These are phyloP conservation scores for Pristiophorus japonicus DNA, from an alignment of 2,113 vertebrate species.

Conservation along the genomic window DNA sequence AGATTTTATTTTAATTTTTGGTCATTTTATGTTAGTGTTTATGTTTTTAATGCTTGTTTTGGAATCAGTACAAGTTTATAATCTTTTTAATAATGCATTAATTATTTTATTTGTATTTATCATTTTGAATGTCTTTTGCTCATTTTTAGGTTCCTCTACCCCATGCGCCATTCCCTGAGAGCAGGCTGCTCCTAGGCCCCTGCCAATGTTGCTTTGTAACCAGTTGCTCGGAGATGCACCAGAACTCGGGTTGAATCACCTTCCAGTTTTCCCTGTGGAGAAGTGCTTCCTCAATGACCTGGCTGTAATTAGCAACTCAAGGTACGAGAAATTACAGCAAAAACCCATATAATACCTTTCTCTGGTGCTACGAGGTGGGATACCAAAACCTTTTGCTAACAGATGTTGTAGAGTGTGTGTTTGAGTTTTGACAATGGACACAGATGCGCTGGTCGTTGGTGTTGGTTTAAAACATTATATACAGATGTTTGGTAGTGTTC, in stretches of 20 bases:
- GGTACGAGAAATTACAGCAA: background rate
- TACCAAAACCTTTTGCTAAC: background rate
- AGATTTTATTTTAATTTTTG: background rate
- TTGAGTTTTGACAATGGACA: background rate
- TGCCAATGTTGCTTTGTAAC: background rate
- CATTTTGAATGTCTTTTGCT: background rate
- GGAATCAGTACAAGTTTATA: background rate
- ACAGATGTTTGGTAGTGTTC: too few relatives aligned
- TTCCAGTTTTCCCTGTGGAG: background rate
- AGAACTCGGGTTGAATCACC: background rate
- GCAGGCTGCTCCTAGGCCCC: background rate
- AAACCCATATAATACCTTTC: background rate
- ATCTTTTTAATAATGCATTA: background rate
- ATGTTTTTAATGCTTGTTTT: background rate
- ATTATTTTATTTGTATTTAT: background rate
- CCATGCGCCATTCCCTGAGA: background rate
- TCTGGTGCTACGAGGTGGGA: background rate
- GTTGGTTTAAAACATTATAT: too few relatives aligned
- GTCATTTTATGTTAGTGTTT: background rate
- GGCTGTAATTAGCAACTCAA: constrained; percentile 9
- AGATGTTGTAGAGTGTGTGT: background rate
- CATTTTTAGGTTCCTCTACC: background rate
- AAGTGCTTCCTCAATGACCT: background rate
- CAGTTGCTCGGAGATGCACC: background rate
- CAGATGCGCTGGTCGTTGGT: background rate